Conservation (phyloP, 2,113 vertebrate genomes). For the Aphyosemion australe region DNA sequence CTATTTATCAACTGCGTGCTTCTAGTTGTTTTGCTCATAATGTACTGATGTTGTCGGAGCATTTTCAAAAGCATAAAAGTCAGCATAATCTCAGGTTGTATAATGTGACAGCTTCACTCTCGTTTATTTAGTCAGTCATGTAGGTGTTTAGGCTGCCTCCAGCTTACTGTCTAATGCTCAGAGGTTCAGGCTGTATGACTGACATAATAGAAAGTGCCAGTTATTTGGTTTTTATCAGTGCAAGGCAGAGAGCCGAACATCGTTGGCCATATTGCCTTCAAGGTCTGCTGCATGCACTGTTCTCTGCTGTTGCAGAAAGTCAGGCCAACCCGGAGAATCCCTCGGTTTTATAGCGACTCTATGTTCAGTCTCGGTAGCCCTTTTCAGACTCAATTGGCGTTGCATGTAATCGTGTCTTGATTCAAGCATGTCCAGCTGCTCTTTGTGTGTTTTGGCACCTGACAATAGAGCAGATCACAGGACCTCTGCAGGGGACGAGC, state of each 20-base stretch:
- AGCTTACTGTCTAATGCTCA: background rate
- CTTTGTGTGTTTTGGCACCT: slow-evolving; percentile 65
- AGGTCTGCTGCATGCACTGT: slow-evolving; percentile 64
- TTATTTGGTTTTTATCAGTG: slow-evolving; percentile 44
- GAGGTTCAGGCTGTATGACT: slow-evolving; percentile 20
- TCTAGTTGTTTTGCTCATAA: background rate
- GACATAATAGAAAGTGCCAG: slow-evolving; percentile 20
- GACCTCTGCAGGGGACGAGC: slow-evolving; percentile 62
- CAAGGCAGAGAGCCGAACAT: slow-evolving; percentile 14
- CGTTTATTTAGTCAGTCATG: too few relatives aligned
- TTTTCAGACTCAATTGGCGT: slow-evolving; percentile 77
- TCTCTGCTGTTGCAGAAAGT: slow-evolving; percentile 45
- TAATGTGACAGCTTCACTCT: too few relatives aligned
- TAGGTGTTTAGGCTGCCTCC: too few relatives aligned
- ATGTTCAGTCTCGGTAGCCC: slow-evolving; percentile 52
- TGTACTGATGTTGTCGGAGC: background rate
- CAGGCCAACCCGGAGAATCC: slow-evolving; percentile 41
- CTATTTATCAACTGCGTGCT: too few relatives aligned
- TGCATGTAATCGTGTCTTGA: slow-evolving; percentile 78
- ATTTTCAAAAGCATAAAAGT: background rate
- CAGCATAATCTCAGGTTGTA: too few relatives aligned
- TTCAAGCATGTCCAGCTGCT: slow-evolving; percentile 78
- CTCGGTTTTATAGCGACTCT: slow-evolving; percentile 53
- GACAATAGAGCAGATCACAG: slow-evolving; percentile 74
- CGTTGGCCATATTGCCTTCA: slow-evolving; percentile 53